phyloP scores from a whole-genome alignment of 30 jellyfish, hydroid and myxozoan species.

The Aurelia sp. region DNA sequence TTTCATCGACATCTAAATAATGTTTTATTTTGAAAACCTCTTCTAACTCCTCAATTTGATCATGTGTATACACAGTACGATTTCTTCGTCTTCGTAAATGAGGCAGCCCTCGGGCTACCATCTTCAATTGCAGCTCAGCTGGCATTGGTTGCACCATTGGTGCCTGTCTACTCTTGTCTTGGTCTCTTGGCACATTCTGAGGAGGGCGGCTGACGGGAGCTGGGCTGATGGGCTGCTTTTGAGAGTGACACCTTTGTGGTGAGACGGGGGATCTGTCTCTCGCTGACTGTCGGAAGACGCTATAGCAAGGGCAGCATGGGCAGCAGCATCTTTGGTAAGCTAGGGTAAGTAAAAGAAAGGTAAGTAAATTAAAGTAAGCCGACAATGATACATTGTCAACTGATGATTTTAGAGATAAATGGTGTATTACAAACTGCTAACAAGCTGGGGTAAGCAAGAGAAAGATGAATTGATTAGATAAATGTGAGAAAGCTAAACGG shows the following conservation, averaged over 20 bases:
- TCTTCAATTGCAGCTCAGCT: constrained; percentile 51
- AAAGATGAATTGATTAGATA: too few relatives aligned
- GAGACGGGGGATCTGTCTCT: constrained; percentile 67
- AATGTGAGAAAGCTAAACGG: too few relatives aligned
- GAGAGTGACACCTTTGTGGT: constrained; percentile 31
- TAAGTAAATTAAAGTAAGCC: not conserved
- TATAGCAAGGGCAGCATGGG: constrained; percentile 78
- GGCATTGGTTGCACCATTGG: constrained; percentile 42
- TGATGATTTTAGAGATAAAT: too few relatives aligned
- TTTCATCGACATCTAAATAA: constrained; percentile 73
- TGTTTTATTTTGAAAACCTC: constrained; percentile 75
- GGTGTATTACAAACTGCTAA: not conserved
- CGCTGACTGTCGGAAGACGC: constrained; percentile 42
- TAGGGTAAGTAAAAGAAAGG: not conserved
- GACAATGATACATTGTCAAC: not conserved
- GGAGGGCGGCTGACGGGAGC: constrained; percentile 36
- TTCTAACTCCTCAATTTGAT: constrained; percentile 71
- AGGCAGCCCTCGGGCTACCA: constrained; percentile 65
- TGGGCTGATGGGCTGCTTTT: constrained; percentile 45
- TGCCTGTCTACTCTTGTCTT: constrained; percentile 28
- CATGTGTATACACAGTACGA: constrained; percentile 82
- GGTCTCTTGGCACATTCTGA: constrained; percentile 25
- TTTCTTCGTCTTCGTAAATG: constrained; percentile 71
- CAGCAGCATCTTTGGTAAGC: constrained; percentile 79
- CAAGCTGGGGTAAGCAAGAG: constrained; percentile 5